These are phyloP conservation scores for Oplegnathus fasciatus DNA, from an alignment of 2,113 vertebrate genomes.

Conservation along the genomic window DNA sequence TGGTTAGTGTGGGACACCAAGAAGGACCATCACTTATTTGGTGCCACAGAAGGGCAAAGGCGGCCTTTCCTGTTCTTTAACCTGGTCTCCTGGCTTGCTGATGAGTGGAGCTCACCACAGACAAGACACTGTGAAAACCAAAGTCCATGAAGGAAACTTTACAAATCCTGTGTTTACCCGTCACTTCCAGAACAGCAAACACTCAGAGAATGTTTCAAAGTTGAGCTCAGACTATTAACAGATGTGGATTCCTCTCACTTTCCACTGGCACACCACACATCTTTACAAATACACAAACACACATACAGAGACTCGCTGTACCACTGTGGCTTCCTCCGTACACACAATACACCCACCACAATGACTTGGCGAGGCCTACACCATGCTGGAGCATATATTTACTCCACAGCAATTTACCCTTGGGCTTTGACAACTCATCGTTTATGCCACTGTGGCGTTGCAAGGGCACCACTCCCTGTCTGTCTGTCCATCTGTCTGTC, in stretches of 20 bases:
- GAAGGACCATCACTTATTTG: conserved; percentile 72
- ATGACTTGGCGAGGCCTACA: conserved; percentile 68
- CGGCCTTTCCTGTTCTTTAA: conserved; percentile 58
- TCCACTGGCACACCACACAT: conserved; percentile 64
- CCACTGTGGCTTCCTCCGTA: conserved; percentile 63
- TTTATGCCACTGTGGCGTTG: conserved; percentile 77
- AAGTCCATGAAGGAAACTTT: conserved; percentile 26
- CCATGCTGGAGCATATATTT: conserved; percentile 76
- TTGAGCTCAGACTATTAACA: conserved; percentile 57
- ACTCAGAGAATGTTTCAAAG: conserved; percentile 42
- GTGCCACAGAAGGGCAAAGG: conserved; percentile 69
- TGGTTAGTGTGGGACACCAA: conserved; percentile 78
- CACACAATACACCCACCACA: conserved; percentile 77
- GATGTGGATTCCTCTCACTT: conserved; percentile 73
- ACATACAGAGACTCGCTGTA: conserved; percentile 50
- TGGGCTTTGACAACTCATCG: conserved; percentile 77
- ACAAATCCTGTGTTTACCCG: conserved; percentile 46
- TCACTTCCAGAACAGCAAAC: conserved; percentile 64
- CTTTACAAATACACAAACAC: conserved; percentile 63
- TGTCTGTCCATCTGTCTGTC: conserved; percentile 38
- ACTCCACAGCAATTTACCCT: conserved; percentile 76
- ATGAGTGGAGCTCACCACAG: conserved; percentile 64
- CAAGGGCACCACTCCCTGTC: conserved; percentile 77
- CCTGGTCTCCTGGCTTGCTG: conserved; percentile 35
- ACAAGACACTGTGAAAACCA: conserved; percentile 55